Evolutionary conservation across 2,888 invertebrate species (phyloP).

Genomic region (Himalopsyche tibetana): DNA sequence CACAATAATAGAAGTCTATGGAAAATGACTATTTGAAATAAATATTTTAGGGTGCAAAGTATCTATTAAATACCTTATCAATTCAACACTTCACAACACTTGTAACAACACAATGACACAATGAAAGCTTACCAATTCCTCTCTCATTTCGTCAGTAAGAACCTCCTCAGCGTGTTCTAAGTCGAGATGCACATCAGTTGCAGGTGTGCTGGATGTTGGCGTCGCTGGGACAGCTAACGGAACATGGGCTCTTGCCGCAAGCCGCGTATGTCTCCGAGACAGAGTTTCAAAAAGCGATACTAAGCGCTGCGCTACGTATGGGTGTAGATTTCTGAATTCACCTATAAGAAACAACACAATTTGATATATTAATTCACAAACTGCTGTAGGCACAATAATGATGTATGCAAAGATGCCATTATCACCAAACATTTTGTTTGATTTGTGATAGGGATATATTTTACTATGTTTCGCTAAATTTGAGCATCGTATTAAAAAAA

Average conservation of each 20-base stretch:
- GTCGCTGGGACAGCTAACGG: constrained; percentile 48
- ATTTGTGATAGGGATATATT: no score
- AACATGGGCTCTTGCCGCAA: constrained; percentile 68
- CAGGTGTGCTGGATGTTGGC: constrained; percentile 31
- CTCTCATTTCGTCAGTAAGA: constrained; percentile 75
- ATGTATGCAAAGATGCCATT: no score
- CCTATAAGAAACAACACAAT: constrained; percentile 69
- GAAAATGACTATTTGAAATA: no score
- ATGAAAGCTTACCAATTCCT: constrained; percentile 73
- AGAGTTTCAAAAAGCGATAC: constrained; percentile 94
- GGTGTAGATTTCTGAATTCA: constrained; percentile 93
- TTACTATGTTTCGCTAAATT: no score
- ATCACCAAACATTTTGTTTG: no score
- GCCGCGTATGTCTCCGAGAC: constrained; percentile 88
- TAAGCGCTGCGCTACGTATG: constrained; percentile 96
- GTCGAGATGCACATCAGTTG: constrained; percentile 74
- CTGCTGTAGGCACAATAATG: no score
- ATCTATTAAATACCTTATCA: no score
- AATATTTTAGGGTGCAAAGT: no score
- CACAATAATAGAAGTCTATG: no score
- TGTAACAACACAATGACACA: neutral
- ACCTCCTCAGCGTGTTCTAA: constrained; percentile 82
- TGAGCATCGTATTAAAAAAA: no score
- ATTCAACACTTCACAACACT: no score
- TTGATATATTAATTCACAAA: no score